Evolutionary conservation across 2,888 invertebrate species (phyloP).

Genomic region (Ichneumon xanthorius): DNA sequence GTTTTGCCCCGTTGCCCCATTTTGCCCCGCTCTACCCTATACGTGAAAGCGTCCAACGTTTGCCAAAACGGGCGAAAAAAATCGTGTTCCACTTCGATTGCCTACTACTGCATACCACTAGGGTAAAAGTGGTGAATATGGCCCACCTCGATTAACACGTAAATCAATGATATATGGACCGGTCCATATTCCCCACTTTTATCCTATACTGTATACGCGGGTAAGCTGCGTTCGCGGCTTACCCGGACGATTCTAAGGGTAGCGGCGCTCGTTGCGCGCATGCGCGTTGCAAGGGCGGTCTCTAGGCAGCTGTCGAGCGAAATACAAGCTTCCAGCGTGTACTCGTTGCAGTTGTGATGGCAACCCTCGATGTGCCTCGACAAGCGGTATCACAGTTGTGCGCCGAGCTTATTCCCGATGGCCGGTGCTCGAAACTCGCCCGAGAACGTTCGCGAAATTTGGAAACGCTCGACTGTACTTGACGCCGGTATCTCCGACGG

Average conservation of each 20-base stretch:
- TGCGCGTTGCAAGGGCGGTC: constrained; percentile 31
- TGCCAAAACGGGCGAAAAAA: too few relatives aligned
- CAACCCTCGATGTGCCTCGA: constrained; percentile 70
- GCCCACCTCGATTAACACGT: too few relatives aligned
- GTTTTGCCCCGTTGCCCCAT: too few relatives aligned
- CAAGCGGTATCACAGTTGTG: constrained; percentile 49
- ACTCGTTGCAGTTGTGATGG: constrained; percentile 76
- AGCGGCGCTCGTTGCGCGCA: constrained; percentile 9
- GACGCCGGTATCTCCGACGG: constrained; percentile 41
- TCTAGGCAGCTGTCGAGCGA: constrained; percentile 34
- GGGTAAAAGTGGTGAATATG: too few relatives aligned
- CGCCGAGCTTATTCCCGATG: constrained; percentile 52
- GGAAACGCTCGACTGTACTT: constrained; percentile 50
- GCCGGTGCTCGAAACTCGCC: constrained; percentile 46
- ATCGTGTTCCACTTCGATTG: too few relatives aligned
- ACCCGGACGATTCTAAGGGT: constrained; percentile 28
- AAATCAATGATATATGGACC: too few relatives aligned
- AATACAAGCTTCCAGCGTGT: constrained; percentile 50
- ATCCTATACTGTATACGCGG: too few relatives aligned
- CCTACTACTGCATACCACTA: too few relatives aligned
- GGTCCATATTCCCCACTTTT: too few relatives aligned
- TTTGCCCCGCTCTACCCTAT: too few relatives aligned
- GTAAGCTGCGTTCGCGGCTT: not conserved
- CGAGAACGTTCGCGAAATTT: constrained; percentile 35
- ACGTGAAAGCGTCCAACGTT: too few relatives aligned